phyloP scores from a whole-genome alignment of 2,113 vertebrate species.

The Passer montanus region DNA sequence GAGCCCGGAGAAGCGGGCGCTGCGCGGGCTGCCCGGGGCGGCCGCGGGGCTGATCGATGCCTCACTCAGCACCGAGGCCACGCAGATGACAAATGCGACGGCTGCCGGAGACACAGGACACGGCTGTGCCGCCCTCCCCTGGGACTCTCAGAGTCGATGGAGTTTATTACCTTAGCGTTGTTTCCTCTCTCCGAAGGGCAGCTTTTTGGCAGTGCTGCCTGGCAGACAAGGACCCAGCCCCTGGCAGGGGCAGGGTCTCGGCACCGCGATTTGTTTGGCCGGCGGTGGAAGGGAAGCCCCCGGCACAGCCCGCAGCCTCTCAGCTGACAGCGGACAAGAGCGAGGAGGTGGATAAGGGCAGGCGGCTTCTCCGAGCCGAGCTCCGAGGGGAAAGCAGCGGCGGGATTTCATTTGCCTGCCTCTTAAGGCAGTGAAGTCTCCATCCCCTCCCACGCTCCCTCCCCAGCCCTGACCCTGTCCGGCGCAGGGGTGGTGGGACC shows the following conservation, averaged over 20 bases:
- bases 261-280: neutral
- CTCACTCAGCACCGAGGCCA: neutral
- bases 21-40: rapidly evolving
- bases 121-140: neutral
- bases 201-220: neutral
- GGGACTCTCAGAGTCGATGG: neutral
- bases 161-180: conserved; percentile 24
- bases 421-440: conserved; percentile 56
- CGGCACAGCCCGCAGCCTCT: neutral
- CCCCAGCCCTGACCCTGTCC: neutral
- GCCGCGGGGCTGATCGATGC: neutral
- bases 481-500: neutral
- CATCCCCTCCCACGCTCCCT: conserved; percentile 41
- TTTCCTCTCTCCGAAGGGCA: conserved; percentile 26
- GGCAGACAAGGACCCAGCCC: neutral
- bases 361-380: neutral
- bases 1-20: neutral
- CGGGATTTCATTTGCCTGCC: conserved; percentile 35
- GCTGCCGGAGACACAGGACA: neutral
- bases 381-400: neutral
- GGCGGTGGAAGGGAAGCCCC: neutral
- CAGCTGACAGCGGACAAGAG: neutral
- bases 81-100: neutral
- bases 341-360: neutral
- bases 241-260: neutral